These are phyloP conservation scores for Nowickia ferox DNA, from an alignment of 2,888 invertebrate genomes.

Conservation along the genomic window DNA sequence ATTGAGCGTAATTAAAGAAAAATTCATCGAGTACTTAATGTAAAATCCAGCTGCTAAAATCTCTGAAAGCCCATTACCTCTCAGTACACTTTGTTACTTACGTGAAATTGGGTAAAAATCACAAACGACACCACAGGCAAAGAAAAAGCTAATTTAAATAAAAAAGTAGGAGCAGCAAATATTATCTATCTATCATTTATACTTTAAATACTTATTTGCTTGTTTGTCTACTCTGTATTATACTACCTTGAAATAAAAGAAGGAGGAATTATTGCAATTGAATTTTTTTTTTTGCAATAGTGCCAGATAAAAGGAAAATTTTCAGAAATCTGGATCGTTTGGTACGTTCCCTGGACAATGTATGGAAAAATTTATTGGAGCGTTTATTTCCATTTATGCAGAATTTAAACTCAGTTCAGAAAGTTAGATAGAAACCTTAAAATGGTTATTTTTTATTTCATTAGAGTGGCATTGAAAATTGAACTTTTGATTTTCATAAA, in stretches of 20 bases:
- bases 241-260: not conserved
- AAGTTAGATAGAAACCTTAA: too few species aligned
- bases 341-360: too few species aligned
- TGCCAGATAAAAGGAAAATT: constrained; percentile 13
- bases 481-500: too few species aligned
- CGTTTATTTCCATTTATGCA: too few species aligned
- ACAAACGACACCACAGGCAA: constrained; percentile 41
- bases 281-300: not conserved
- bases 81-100: constrained; percentile 84
- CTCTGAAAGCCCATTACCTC: constrained; percentile 82
- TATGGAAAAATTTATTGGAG: too few species aligned
- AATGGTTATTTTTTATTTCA: too few species aligned
- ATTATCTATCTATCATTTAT: not conserved
- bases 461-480: too few species aligned
- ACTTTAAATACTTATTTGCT: not conserved
- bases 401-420: too few species aligned
- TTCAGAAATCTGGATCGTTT: not conserved
- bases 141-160: not conserved
- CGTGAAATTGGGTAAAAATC: constrained; percentile 73
- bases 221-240: not conserved
- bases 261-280: constrained; percentile 28
- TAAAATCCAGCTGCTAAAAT: constrained; percentile 78
- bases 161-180: too few species aligned
- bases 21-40: constrained; percentile 79
- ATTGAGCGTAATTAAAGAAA: constrained; percentile 73